Conservation (phyloP, 92 coral and sea anemone species). For the Epizoanthus illoricatus region DNA sequence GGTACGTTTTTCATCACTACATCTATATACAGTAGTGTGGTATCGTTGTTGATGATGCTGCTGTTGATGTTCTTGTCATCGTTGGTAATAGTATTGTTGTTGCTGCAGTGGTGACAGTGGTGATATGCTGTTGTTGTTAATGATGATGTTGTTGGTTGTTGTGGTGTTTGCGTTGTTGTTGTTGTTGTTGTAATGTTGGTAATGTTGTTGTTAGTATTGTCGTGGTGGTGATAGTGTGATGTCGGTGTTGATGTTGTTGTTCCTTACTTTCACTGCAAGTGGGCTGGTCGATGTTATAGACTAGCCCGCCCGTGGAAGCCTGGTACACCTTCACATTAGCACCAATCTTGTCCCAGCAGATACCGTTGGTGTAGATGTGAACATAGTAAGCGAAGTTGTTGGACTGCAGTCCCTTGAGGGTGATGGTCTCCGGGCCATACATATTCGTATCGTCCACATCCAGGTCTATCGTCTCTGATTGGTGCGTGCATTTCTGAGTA, state of each 20-base stretch:
- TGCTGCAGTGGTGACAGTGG: too few species aligned
- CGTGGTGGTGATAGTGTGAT: too few species aligned
- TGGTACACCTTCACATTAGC: slow-evolving; percentile 85
- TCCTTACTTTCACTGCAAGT: slow-evolving; percentile 75
- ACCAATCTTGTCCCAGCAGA: slow-evolving; percentile 78
- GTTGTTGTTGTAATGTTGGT: background rate
- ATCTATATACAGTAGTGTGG: background rate
- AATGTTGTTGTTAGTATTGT: background rate
- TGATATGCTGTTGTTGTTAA: too few species aligned
- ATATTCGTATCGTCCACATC: slow-evolving; percentile 84
- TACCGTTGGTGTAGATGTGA: slow-evolving; percentile 75
- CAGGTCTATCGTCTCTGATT: slow-evolving; percentile 67
- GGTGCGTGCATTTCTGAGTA: slow-evolving; percentile 62
- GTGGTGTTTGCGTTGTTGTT: too few species aligned
- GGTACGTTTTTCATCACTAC: too few species aligned
- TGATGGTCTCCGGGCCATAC: slow-evolving; percentile 87
- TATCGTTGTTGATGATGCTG: too few species aligned
- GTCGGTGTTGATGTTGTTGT: too few species aligned
- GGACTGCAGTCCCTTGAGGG: slow-evolving; percentile 72
- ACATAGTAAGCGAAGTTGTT: slow-evolving; percentile 73
- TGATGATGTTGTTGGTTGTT: too few species aligned
- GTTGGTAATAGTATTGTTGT: background rate
- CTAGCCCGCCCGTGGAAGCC: slow-evolving; percentile 78
- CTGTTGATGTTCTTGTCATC: background rate
- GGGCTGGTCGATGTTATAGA: slow-evolving; percentile 77